Conservation (phyloP, 2,113 vertebrate species). For the Anser cygnoides region DNA sequence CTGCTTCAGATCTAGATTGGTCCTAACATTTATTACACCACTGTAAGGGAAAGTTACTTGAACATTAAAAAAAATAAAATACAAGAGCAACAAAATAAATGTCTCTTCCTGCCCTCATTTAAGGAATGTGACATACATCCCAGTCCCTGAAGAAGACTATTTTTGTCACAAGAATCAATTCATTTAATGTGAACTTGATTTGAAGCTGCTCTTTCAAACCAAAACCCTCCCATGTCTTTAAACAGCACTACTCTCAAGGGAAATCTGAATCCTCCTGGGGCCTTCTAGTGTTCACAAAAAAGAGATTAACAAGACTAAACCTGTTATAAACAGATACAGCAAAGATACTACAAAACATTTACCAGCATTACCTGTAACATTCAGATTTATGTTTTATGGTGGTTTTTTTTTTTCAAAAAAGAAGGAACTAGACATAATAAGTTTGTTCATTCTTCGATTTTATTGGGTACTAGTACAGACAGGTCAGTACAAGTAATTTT, state of each 20-base stretch:
- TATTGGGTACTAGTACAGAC: conserved; percentile 50
- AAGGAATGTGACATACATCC: neutral
- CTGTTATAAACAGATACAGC: neutral
- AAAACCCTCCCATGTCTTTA: neutral
- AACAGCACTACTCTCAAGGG: neutral
- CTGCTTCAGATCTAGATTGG: neutral
- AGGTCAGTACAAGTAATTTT: neutral
- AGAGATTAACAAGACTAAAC: neutral
- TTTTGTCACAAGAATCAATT: neutral
- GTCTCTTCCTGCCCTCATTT: neutral
- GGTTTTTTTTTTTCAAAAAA: neutral
- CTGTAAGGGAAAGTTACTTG: neutral
- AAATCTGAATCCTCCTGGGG: neutral
- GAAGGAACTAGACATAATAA: neutral
- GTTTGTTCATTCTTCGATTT: conserved; percentile 34
- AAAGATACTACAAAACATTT: neutral
- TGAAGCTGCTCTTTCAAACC: neutral
- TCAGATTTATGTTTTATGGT: no score
- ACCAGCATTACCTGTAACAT: neutral
- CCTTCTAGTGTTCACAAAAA: neutral
- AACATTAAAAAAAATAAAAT: neutral
- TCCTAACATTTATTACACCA: fast-evolving
- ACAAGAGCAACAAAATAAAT: neutral
- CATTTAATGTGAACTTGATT: neutral
- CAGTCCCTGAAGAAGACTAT: neutral